Conservation (phyloP, 2,888 invertebrate genomes). For the Pyrocoelia pectoralis region DNA sequence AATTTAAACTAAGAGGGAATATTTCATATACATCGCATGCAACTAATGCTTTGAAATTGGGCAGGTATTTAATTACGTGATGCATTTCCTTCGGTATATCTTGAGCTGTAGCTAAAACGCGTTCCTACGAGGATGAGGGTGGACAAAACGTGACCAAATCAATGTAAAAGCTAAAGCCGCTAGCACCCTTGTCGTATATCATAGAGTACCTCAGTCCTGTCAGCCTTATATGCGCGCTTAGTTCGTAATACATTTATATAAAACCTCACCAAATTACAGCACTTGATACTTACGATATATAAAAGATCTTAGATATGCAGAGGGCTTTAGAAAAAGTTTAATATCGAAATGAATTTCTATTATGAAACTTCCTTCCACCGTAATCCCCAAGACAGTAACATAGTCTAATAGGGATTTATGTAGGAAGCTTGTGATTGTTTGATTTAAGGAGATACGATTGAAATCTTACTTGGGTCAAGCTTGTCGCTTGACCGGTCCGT, state of each 20-base stretch:
- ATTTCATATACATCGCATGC: neutral
- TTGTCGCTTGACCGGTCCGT: conserved; percentile 29
- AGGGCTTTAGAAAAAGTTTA: neutral
- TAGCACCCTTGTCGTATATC: conserved; percentile 42
- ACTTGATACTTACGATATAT: neutral
- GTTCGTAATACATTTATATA: conserved; percentile 13
- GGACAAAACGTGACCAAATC: conserved; percentile 50
- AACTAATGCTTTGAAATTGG: neutral
- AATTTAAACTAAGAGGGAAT: neutral
- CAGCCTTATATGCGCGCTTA: conserved; percentile 17
- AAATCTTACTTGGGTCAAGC: conserved; percentile 39
- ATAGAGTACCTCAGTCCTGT: conserved; percentile 30
- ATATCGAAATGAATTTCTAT: conserved; percentile 4
- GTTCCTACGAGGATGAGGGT: conserved; percentile 36
- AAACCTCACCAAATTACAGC: conserved; percentile 8
- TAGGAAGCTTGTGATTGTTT: conserved; percentile 40
- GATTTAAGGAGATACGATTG: conserved; percentile 41
- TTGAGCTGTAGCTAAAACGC: conserved; percentile 22
- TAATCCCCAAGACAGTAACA: conserved; percentile 18
- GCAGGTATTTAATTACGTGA: conserved; percentile 33
- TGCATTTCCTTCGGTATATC: conserved; percentile 24
- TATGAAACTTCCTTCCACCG: conserved; percentile 21
- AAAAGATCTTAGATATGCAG: too few species aligned
- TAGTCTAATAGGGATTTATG: conserved; percentile 38
- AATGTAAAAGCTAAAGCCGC: conserved; percentile 47